phyloP scores from a whole-genome alignment of 1,140 invertebrate genomes.

The Anoplophora glabripennis region DNA sequence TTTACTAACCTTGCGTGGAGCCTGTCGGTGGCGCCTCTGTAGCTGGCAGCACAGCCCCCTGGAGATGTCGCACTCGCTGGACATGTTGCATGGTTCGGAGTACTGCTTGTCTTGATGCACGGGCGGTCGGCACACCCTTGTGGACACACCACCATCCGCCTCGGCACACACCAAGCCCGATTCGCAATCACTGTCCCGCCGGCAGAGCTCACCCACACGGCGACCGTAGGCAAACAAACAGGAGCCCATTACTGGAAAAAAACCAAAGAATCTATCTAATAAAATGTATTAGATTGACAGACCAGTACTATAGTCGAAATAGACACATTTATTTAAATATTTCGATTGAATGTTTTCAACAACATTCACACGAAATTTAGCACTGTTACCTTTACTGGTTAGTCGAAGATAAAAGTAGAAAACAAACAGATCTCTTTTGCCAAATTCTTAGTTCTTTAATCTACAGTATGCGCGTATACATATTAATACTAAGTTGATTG shows the following conservation, averaged over 20 bases:
- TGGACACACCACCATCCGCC: constrained; percentile 48
- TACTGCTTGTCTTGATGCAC: constrained; percentile 74
- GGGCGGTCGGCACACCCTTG: constrained; percentile 75
- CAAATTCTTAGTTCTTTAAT: too few species aligned
- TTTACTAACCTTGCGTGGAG: constrained; percentile 71
- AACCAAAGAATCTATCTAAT: neutral
- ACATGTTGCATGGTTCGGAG: constrained; percentile 79
- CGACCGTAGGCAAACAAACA: constrained; percentile 70
- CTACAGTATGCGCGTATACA: too few species aligned
- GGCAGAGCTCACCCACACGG: constrained; percentile 72
- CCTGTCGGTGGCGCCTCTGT: constrained; percentile 79
- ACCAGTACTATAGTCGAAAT: too few species aligned
- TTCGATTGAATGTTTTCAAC: too few species aligned
- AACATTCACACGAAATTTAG: too few species aligned
- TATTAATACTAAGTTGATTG: too few species aligned
- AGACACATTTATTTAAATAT: too few species aligned
- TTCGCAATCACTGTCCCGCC: constrained; percentile 71
- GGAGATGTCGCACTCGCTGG: constrained; percentile 80
- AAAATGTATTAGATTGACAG: too few species aligned
- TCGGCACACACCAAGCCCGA: constrained; percentile 68
- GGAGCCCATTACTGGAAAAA: constrained; percentile 59
- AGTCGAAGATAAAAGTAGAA: too few species aligned
- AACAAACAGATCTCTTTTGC: too few species aligned
- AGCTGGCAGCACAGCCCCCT: constrained; percentile 85
- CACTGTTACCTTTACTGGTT: too few species aligned